phyloP scores from a whole-genome alignment of 2,113 vertebrate genomes.

The Ranitomeya variabilis region DNA sequence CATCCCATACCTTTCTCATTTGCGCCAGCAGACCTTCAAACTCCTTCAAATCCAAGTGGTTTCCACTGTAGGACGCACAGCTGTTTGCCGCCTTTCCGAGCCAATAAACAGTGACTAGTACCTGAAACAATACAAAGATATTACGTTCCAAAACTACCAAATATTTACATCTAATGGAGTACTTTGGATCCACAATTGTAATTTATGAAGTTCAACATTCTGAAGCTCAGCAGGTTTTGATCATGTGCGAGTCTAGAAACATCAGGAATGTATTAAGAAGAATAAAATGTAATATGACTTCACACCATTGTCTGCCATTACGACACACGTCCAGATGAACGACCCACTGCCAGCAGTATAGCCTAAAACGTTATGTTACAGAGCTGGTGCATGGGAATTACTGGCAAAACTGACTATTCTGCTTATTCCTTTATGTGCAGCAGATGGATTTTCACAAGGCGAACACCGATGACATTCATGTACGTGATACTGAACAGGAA shows the following conservation, averaged over 20 bases:
- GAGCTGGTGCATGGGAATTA: background rate
- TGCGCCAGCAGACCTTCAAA: slow-evolving; percentile 93
- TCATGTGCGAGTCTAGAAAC: slow-evolving; percentile 29
- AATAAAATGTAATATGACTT: slow-evolving; percentile 56
- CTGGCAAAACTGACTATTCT: background rate
- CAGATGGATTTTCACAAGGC: slow-evolving; percentile 14
- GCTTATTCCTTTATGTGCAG: slow-evolving; percentile 11
- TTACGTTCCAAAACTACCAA: background rate
- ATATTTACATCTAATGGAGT: background rate
- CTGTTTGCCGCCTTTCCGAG: slow-evolving; percentile 91
- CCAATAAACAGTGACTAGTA: slow-evolving; percentile 97
- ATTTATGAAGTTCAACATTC: slow-evolving; percentile 5
- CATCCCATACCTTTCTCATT: slow-evolving; percentile 88
- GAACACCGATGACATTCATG: slow-evolving; percentile 4
- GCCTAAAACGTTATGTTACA: slow-evolving; percentile 2
- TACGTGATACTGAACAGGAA: slow-evolving; percentile 20
- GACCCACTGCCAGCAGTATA: slow-evolving; percentile 37
- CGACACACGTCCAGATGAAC: slow-evolving; percentile 44
- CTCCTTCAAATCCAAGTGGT: slow-evolving; percentile 90
- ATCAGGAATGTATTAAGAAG: slow-evolving; percentile 46
- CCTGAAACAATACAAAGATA: slow-evolving; percentile 70
- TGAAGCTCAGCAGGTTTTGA: background rate
- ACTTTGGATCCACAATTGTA: background rate
- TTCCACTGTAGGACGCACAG: slow-evolving; percentile 86
- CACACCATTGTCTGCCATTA: slow-evolving; percentile 42